These are phyloP conservation scores for Agrochola litura DNA, from an alignment of 2,888 invertebrate genomes.

Conservation along the genomic window DNA sequence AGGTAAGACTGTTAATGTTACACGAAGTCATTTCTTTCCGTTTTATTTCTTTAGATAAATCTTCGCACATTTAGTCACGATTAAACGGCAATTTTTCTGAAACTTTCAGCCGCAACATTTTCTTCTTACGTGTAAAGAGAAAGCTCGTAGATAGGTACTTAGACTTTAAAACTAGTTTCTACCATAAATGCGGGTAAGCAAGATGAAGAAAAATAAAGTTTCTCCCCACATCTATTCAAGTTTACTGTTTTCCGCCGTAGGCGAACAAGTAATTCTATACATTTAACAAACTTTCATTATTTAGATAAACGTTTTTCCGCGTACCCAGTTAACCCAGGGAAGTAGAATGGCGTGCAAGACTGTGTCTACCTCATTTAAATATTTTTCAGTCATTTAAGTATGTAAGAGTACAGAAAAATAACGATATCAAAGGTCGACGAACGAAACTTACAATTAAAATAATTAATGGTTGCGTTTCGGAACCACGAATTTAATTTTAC, in stretches of 20 bases:
- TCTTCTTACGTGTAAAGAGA: conserved; percentile 19
- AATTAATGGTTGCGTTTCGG: neutral
- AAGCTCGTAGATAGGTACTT: conserved; percentile 14
- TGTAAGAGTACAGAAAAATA: conserved; percentile 12
- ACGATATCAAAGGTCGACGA: conserved; percentile 32
- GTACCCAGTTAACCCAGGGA: conserved; percentile 29
- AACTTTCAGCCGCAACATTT: conserved; percentile 23
- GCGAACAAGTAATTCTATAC: conserved; percentile 39
- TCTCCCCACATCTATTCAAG: conserved; percentile 31
- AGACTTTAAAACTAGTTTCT: conserved; percentile 40
- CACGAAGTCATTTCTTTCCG: too few species aligned
- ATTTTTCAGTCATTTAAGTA: conserved; percentile 28
- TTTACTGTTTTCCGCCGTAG: conserved; percentile 22
- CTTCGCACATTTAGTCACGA: conserved; percentile 2
- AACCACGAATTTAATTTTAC: conserved; percentile 4
- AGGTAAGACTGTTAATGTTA: neutral
- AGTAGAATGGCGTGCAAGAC: conserved; percentile 49
- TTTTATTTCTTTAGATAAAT: neutral
- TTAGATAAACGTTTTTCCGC: conserved; percentile 48
- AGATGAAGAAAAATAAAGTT: conserved; percentile 52
- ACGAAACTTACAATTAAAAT: conserved; percentile 32
- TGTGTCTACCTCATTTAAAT: conserved; percentile 32
- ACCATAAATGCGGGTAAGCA: conserved; percentile 22
- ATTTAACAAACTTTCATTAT: conserved; percentile 46
- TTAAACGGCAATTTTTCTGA: conserved; percentile 11